phyloP scores from a whole-genome alignment of 2,113 vertebrate genomes.

The Cephalopholis sonnerati region DNA sequence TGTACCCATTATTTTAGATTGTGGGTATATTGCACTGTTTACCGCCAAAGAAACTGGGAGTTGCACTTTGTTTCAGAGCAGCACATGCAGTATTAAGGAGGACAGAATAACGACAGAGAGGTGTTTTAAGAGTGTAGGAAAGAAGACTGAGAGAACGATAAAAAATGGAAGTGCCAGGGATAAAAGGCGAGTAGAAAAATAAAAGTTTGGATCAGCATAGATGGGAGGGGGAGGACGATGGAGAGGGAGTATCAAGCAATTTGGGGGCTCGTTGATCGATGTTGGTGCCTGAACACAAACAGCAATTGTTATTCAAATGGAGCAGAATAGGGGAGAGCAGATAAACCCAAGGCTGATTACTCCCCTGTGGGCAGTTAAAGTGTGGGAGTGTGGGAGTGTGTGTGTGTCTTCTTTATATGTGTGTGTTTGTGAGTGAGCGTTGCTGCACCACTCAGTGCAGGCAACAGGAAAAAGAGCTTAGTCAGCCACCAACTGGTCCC shows the following conservation, averaged over 20 bases:
- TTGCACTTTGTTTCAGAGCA: conserved; percentile 52
- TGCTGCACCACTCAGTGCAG: conserved; percentile 63
- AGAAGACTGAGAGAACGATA: conserved; percentile 27
- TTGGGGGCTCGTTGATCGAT: conserved; percentile 62
- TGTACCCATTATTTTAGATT: conserved; percentile 54
- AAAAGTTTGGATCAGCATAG: conserved; percentile 46
- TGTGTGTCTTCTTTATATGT: conserved; percentile 45
- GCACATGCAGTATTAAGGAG: conserved; percentile 49
- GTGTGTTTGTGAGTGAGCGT: conserved; percentile 40
- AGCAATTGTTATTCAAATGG: conserved; percentile 77
- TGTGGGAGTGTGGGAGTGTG: conserved; percentile 36
- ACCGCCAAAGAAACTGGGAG: conserved; percentile 51
- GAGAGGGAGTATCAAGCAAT: conserved; percentile 46
- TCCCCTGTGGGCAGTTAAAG: conserved; percentile 62
- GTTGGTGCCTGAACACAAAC: conserved; percentile 48
- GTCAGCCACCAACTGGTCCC: conserved; percentile 77
- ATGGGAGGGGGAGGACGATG: not conserved
- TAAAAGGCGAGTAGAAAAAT: conserved; percentile 46
- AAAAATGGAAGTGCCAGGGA: conserved; percentile 37
- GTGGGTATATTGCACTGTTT: conserved; percentile 48
- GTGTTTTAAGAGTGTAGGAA: conserved; percentile 30
- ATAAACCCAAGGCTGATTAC: conserved; percentile 67
- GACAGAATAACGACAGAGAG: conserved; percentile 41
- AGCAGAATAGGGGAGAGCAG: conserved; percentile 37
- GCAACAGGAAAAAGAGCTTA: conserved; percentile 69